Percentiles rank a stretch among this genome's conserved stretches.
These are phyloP conservation scores for Chorisops tibialis DNA, from an alignment of 2,888 invertebrate genomes.

Conservation along the genomic window DNA sequence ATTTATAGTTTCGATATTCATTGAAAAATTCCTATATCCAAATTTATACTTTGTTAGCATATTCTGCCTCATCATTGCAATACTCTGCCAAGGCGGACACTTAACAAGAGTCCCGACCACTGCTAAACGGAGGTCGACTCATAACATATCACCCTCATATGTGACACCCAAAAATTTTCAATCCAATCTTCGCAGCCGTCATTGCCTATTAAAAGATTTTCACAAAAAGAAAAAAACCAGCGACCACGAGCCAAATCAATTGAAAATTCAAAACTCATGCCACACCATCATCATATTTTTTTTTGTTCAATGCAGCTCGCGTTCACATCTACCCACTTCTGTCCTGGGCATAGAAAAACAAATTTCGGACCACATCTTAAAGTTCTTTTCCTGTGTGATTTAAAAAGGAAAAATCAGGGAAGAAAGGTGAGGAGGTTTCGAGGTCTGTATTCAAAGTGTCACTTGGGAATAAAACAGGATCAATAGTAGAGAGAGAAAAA, in stretches of 20 bases:
- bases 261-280: conserved; percentile 9
- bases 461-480: conserved; percentile 21
- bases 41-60: not conserved
- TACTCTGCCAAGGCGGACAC: not conserved
- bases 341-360: not conserved
- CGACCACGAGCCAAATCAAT: conserved; percentile 20
- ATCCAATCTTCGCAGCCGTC: not conserved
- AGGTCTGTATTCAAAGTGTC: conserved; percentile 13
- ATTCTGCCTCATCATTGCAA: conserved; percentile 2
- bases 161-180: no score
- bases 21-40: no score
- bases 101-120: conserved; percentile 2
- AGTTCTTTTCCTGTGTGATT: conserved; percentile 5
- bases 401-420: not conserved
- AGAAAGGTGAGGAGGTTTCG: conserved; percentile 20
- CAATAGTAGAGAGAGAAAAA: conserved; percentile 17
- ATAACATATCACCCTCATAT: conserved; percentile 21
- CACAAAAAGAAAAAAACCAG: conserved; percentile 17
- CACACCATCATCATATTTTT: not conserved
- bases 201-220: conserved; percentile 13
- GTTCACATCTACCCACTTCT: not conserved
- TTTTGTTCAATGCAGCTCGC: not conserved
- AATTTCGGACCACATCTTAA: conserved; percentile 5
- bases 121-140: conserved; percentile 15
- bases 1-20: no score